A percentile compares a stretch with the other conserved stretches of the same genome.
phyloP scores from a whole-genome alignment of 1,140 invertebrate genomes.

The Lucilia cuprina region DNA sequence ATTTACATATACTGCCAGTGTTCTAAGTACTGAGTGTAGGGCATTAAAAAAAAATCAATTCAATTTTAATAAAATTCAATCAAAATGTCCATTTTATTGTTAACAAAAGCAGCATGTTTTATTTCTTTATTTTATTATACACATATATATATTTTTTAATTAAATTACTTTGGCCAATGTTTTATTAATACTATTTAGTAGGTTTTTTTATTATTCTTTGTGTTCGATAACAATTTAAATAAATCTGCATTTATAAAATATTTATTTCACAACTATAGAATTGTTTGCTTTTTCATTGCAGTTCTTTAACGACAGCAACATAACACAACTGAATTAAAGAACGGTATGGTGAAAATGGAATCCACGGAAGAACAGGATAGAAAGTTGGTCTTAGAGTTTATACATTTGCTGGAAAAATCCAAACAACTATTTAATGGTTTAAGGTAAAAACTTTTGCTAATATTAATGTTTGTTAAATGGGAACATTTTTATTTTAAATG shows the following conservation, averaged over 20 bases:
- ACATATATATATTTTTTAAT: too few relatives aligned
- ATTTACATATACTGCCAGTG: background rate
- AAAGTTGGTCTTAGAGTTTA: slow-evolving; percentile 95
- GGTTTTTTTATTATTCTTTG: too few relatives aligned
- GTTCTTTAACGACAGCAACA: slow-evolving; percentile 49
- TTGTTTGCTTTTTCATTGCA: slow-evolving; percentile 41
- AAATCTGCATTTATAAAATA: too few relatives aligned
- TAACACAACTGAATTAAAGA: slow-evolving; percentile 47
- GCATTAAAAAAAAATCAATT: background rate
- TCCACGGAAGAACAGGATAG: slow-evolving; percentile 86
- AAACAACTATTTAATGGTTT: slow-evolving; percentile 97
- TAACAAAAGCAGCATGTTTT: too few relatives aligned
- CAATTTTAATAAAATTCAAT: background rate
- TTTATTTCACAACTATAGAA: too few relatives aligned
- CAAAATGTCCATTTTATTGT: too few relatives aligned
- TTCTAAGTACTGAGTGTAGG: background rate
- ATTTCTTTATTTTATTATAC: too few relatives aligned
- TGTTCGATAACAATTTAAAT: too few relatives aligned
- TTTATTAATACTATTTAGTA: too few relatives aligned
- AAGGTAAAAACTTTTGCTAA: slow-evolving; percentile 68
- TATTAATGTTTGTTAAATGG: too few relatives aligned
- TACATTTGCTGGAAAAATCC: slow-evolving; percentile 95
- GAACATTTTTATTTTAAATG: background rate
- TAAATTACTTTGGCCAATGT: too few relatives aligned
- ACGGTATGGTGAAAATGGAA: slow-evolving; percentile 69